Base-by-base conservation (phyloP, 1,140 invertebrate species). In the Leguminivora glycinivorella region DNA sequence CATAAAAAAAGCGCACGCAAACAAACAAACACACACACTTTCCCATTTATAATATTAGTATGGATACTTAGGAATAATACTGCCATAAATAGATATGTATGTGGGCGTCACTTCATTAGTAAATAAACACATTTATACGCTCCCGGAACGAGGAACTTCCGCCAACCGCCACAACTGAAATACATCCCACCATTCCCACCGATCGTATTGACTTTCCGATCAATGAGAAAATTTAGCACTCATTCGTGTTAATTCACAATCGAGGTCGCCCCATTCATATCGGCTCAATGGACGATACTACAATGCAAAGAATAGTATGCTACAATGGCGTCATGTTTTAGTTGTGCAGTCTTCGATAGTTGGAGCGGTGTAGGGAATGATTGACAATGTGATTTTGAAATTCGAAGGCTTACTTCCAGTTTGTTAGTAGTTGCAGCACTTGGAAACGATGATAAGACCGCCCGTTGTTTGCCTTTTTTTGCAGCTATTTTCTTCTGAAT, bases 151-250 rank as follows among this genome's bases (percentile, higher is more conserved):
- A 43, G n/a, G n/a, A 43, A 43, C n/a, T 17, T 43, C 40, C n/a
- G 40, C n/a, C 6, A 43, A 17, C n/a, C 1, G n/a, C 17, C 22
- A 19, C 47, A 52, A 52, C 14, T 52, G 5, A 22, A 52, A 52
- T 9, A 52, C 14, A 52, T 10, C 2, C 34, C n/a, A n/a, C n/a
- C n/a, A n/a, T n/a, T n/a, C n/a, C 19, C 47, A 52, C 0, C 47
- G 6, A 7, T 10, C 5, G 38, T 52, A 22, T 52, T 52, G 47
- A 52, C 17, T 52, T 52, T 52, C 6, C 47, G 40, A 52, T 52
- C 47, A 52, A 52, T 52, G 47, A 52, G 47, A 52, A 52, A 52
- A 52, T 52, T 52, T 52, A 52, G 47, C 19, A 52, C 47, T 52
- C 47, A 43, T 43, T 43, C 40, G 40, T 43, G 47, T 52, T 52